Base-by-base conservation (phyloP, 2,113 vertebrate genomes). In the Mus pahari region DNA sequence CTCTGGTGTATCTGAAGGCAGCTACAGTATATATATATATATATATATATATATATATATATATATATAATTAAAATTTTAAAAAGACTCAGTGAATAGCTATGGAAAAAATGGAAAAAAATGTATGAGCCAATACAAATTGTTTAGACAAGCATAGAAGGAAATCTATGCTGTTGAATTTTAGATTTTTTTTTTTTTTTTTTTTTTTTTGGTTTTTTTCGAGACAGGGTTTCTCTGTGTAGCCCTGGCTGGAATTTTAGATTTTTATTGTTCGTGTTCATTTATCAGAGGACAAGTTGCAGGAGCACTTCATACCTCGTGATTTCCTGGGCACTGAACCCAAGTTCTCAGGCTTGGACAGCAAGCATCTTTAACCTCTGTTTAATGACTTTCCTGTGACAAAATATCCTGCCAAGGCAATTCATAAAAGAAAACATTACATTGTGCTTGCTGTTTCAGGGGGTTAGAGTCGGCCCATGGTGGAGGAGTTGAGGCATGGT, bases 161-260 rank as follows among this genome's bases (percentile, higher is more conserved):
- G 7, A 45, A 60, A 77, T 78, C 55, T 81, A 92, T 14, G 22
- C 42, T 95, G 26, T 64, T 90, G 64, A 86, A 84, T 94, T 78
- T 87, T 90, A 90, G 92, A n/a, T 45, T 31, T 48, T 48, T 86
- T n/a, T n/a, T n/a, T n/a, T n/a, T n/a, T n/a, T n/a, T n/a, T n/a
- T n/a, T n/a, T n/a, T n/a, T n/a, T n/a, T n/a, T n/a, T n/a, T n/a
- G n/a, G n/a, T n/a, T n/a, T n/a, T n/a, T n/a, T n/a, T n/a, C n/a
- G n/a, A n/a, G n/a, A n/a, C n/a, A n/a, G n/a, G n/a, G n/a, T n/a
- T n/a, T n/a, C n/a, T n/a, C n/a, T n/a, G n/a, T n/a, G n/a, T n/a
- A n/a, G n/a, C n/a, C n/a, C n/a, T n/a, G n/a, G n/a, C n/a, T n/a
- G n/a, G 64, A 86, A 84, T 94, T 78, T 87, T 90, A 90, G 92